Percentiles rank a stretch among this genome's conserved stretches.
Evolutionary conservation across 92 coral and sea anemone genomes (phyloP).

Genomic region (Heliopora coerulea): DNA sequence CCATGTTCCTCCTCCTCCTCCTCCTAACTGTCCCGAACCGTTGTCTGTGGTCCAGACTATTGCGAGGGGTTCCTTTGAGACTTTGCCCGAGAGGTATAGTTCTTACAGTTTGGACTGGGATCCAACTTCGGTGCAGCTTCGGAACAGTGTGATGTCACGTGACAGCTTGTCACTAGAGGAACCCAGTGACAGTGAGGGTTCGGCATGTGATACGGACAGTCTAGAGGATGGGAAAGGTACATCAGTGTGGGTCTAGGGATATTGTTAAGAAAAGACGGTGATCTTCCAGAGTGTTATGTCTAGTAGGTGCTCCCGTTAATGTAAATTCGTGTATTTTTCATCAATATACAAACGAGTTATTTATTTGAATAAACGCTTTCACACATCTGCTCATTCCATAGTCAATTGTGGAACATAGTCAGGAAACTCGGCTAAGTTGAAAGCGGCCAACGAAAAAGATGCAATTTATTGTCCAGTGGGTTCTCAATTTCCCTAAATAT

Average conservation of each 20-base stretch:
- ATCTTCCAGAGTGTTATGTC: no score
- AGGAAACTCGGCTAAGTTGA: no score
- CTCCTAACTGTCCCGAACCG: slow-evolving; percentile 60
- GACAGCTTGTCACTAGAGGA: slow-evolving; percentile 64
- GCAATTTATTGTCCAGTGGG: no score
- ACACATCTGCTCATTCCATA: no score
- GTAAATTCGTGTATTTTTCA: no score
- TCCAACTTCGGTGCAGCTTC: slow-evolving; percentile 97
- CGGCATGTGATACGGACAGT: not conserved
- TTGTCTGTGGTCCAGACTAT: slow-evolving; percentile 54
- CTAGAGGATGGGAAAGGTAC: slow-evolving; percentile 7
- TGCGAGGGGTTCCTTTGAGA: slow-evolving; percentile 48
- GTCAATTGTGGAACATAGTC: no score
- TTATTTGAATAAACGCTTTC: no score
- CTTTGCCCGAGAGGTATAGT: slow-evolving; percentile 65
- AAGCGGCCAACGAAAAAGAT: no score
- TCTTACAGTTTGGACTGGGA: slow-evolving; percentile 99
- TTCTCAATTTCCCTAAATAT: no score
- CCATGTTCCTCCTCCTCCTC: slow-evolving; percentile 47
- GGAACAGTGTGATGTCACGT: slow-evolving; percentile 85
- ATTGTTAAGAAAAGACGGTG: no score
- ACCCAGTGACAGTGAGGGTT: slow-evolving; percentile 34
- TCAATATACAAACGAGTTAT: no score
- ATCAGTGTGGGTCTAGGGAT: slow-evolving; percentile 32
- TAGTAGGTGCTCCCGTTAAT: no score